Base-by-base conservation (phyloP, 2,888 invertebrate species). In the Drosophila leonis region DNA sequence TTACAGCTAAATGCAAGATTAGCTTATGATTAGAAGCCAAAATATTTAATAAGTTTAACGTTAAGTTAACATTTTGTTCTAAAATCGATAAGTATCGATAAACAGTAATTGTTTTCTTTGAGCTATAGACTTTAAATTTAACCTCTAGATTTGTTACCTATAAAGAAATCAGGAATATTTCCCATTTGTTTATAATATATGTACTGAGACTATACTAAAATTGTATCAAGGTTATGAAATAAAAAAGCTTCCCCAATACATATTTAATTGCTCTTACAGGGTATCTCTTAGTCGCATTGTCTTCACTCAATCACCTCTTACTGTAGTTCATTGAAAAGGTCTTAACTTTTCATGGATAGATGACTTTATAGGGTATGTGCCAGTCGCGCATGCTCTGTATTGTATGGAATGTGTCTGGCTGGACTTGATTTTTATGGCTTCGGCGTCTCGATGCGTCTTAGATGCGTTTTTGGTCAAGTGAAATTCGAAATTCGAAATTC, bases 401-500 rank as follows among this genome's bases (percentile, higher is more conserved):
- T n/a, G 12, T 12, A 4, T 44, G 69, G 54, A 68, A 55, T 68
- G 48, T 8, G 39, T 41, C 54, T 44, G 15, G n/a, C 46, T 27
- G 27, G 66, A 48, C 51, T 52, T 35, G 51, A 48, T 48, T 66
- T 49, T 37, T 69, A 62, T 65, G 75, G 76, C 76, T 65, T 76
- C 72, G 18, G 49, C 49, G 24, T 54, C 66, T 78, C 37, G 56
- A 56, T 56, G 54, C 54, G 54, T 54, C 48, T 49, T 52, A 69
- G 70, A 63, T 77, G 62, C 65, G 63, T 73, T 41, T 33, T 65
- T 49, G 59, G 29, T 41, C 56, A 35, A 62, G 65, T 73, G 78
- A 78, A 77, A 69, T 68, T 48, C n/a, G 48, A 42, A 75, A 67
- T 67, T 44, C 15, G 44, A 49, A 73, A 69, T 62, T 65, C 55